Conservation (phyloP, 1,140 invertebrate species). For the Meloidogyne hapla region DNA sequence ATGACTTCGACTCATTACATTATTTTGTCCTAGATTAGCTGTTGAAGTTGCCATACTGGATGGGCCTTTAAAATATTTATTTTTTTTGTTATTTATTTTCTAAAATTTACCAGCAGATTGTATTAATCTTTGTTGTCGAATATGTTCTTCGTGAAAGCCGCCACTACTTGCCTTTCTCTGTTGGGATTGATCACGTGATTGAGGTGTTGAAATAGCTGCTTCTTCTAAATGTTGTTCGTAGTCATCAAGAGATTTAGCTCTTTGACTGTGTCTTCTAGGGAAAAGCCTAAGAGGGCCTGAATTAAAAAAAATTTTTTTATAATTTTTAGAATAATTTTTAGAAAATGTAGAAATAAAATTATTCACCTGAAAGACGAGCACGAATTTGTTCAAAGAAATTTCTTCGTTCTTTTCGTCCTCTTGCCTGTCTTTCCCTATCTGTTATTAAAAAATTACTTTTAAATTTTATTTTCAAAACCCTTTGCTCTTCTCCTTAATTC, state of each 20-base stretch:
- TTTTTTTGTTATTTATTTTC: neutral
- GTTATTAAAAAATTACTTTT: neutral
- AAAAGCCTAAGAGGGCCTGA: conserved; percentile 13
- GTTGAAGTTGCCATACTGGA: conserved; percentile 1
- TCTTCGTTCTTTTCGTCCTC: neutral
- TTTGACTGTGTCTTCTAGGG: conserved; percentile 9
- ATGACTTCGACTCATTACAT: neutral
- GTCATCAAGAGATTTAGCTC: conserved; percentile 17
- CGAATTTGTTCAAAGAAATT: conserved; percentile 24
- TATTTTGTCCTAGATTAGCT: neutral
- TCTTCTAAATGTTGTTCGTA: conserved; percentile 22
- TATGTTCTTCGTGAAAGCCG: conserved; percentile 4
- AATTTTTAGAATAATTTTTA: neutral
- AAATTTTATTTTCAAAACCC: neutral
- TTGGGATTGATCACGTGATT: conserved; percentile 21
- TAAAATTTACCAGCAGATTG: neutral
- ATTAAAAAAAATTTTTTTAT: neutral
- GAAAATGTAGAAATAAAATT: neutral
- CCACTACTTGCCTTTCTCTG: conserved; percentile 16
- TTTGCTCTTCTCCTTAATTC: conserved; percentile 10
- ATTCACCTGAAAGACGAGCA: conserved; percentile 14
- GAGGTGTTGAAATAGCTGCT: conserved; percentile 9
- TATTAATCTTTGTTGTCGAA: conserved; percentile 17
- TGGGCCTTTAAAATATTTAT: neutral
- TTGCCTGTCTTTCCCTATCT: conserved; percentile 8